Percentiles rank a stretch among this genome's conserved stretches.
phyloP scores from a whole-genome alignment of 2,888 invertebrate species.

The Hirtodrosophila cameraria region DNA sequence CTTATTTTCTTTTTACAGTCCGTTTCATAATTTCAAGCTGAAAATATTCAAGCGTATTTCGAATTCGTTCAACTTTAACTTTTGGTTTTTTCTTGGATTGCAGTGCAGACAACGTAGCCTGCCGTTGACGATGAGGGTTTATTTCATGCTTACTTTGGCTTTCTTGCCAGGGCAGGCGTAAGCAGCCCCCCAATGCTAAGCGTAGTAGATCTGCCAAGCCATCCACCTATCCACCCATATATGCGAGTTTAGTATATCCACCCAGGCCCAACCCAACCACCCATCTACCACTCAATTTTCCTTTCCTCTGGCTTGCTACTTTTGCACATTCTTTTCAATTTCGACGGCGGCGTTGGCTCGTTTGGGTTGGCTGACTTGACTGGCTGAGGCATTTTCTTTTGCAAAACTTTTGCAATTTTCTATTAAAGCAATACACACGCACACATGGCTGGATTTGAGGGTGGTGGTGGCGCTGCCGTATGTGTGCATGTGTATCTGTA shows the following conservation, averaged over 20 bases:
- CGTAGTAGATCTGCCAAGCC: conserved; percentile 35
- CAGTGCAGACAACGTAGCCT: conserved; percentile 59
- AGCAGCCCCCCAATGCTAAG: conserved; percentile 39
- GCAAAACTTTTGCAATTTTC: conserved; percentile 81
- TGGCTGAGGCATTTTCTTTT: conserved; percentile 78
- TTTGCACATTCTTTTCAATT: conserved; percentile 81
- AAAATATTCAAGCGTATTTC: conserved; percentile 21
- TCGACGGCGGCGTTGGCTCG: conserved; percentile 54
- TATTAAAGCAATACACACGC: conserved; percentile 77
- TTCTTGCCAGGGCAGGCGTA: conserved; percentile 60
- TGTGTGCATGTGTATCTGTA: conserved; percentile 27
- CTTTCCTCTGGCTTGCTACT: conserved; percentile 65
- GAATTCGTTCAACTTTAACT: conserved; percentile 3
- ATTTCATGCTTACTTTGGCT: conserved; percentile 77
- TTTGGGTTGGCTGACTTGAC: conserved; percentile 70
- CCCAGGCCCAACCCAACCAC: conserved; percentile 8
- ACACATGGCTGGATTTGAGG: conserved; percentile 47
- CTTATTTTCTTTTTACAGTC: too few species aligned
- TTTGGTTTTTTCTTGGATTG: conserved; percentile 16
- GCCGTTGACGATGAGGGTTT: conserved; percentile 70
- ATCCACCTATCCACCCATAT: neutral
- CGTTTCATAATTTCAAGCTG: too few species aligned
- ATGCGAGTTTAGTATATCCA: neutral
- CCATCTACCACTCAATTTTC: conserved; percentile 37
- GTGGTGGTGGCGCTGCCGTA: conserved; percentile 30